Evolutionary conservation across 2,113 vertebrate genomes (phyloP), one percentile per base, ranked within the genome.

Genomic region (Philantomba maxwellii): DNA sequence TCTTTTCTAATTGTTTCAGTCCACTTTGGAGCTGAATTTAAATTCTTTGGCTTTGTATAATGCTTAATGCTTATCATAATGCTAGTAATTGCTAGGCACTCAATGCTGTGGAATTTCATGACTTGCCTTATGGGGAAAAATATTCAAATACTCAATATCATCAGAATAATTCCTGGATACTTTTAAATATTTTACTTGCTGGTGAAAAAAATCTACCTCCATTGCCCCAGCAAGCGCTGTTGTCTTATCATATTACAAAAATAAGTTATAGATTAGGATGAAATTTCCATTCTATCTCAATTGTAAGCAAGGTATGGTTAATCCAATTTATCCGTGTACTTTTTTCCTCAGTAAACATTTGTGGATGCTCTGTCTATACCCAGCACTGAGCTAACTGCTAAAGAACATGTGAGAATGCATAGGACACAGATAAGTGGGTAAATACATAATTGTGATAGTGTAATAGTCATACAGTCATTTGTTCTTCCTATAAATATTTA

Each of bases 161-260:
- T 62, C 47, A 58, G 57, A 94, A 85, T 26, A 75, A 78, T 77
- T 78, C 82, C 13, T 62, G 10, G 77, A 81, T 78, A 70, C 28
- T 51, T 77, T 83, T 39, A 64, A 36, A 83, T 12, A 28, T 88
- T 89, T 26, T 73, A 45, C 8, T 88, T 84, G n/a, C 25, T 90
- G 11, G 30, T 88, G 45, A 87, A 89, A 93, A 86, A 55, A 6
- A 17, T 87, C 47, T 62, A 5, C 17, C 4, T 62, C 14, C 3
- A 33, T 43, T 91, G 43, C 55, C 49, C 49, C 23, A 91, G 33
- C 16, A 66, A 91, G 33, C 51, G 58, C 7, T 70, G 0, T 75
- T 93, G 36, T 91, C 89, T 92, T 73, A 75, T 78, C 36, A 43
- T 51, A 33, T 94, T 45, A 77, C 2, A 87, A 93, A 93, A 92